Evolutionary conservation across 2,797 vertebrate genomes (phyloP).

Genomic region (Clarias pachynema): DNA sequence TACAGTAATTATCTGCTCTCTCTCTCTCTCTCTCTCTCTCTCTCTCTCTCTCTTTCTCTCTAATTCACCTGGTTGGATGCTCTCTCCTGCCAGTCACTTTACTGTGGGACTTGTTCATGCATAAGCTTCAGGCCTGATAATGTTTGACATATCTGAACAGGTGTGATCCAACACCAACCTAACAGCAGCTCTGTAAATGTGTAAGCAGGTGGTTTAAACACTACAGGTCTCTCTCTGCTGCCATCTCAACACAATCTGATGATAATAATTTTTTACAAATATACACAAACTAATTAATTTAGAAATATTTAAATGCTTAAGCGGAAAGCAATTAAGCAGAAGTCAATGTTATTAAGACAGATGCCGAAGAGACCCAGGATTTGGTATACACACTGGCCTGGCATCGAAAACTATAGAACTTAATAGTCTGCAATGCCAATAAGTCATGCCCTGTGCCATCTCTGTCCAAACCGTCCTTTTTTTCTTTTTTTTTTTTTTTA

Average conservation of each 20-base stretch:
- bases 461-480: slow-evolving; percentile 25
- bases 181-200: background rate
- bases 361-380: background rate
- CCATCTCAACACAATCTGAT: slow-evolving; percentile 2
- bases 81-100: background rate
- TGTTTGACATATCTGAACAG: background rate
- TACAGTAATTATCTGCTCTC: background rate
- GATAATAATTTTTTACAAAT: background rate
- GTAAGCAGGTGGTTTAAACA: background rate
- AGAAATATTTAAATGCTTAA: background rate
- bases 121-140: background rate
- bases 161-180: background rate
- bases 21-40: background rate
- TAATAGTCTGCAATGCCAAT: slow-evolving; percentile 14
- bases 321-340: background rate
- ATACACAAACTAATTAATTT: background rate
- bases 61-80: background rate
- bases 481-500: slow-evolving; percentile 16
- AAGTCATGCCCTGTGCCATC: slow-evolving; percentile 12
- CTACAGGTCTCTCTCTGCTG: slow-evolving; percentile 2
- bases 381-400: background rate
- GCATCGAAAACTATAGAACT: slow-evolving; percentile 5
- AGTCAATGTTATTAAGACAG: background rate
- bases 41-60: background rate
- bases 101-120: background rate